Conservation (phyloP, 2,113 vertebrate genomes). For the Marmota flaviventris region DNA sequence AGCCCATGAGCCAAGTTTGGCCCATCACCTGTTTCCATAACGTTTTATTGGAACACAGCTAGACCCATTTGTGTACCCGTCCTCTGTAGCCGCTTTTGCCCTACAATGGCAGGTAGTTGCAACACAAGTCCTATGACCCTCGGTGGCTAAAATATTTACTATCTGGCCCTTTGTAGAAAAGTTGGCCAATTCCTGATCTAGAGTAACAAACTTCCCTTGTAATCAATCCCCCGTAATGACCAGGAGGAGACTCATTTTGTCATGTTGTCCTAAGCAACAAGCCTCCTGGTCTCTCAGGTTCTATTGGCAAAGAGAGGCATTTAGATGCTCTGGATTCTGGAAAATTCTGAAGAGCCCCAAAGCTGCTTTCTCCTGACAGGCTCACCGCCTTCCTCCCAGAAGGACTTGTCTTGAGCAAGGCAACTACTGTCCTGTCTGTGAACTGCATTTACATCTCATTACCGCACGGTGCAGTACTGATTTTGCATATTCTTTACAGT, state of each 20-base stretch:
- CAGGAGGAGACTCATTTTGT: not conserved
- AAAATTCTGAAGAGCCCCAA: not conserved
- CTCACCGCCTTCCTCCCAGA: not conserved
- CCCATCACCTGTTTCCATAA: not conserved
- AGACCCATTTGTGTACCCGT: not conserved
- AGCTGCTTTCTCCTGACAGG: not conserved
- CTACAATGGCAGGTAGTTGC: not conserved
- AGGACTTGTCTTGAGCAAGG: not conserved
- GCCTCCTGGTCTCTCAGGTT: not conserved
- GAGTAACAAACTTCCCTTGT: not conserved
- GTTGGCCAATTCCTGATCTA: not conserved
- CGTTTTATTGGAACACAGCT: not conserved
- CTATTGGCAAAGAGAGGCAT: not conserved
- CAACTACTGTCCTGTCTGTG: not conserved
- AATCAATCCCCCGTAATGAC: not conserved
- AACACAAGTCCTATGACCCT: not conserved
- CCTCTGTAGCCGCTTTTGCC: not conserved
- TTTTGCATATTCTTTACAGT: constrained; percentile 50
- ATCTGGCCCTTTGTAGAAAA: not conserved
- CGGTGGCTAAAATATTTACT: not conserved
- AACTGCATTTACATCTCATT: constrained; percentile 23
- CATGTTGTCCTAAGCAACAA: not conserved
- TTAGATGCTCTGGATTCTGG: not conserved
- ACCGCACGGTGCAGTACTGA: not conserved
- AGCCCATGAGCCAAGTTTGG: not conserved